Base-by-base conservation (phyloP, 2,113 vertebrate species). In the Pseudonaja textilis region DNA sequence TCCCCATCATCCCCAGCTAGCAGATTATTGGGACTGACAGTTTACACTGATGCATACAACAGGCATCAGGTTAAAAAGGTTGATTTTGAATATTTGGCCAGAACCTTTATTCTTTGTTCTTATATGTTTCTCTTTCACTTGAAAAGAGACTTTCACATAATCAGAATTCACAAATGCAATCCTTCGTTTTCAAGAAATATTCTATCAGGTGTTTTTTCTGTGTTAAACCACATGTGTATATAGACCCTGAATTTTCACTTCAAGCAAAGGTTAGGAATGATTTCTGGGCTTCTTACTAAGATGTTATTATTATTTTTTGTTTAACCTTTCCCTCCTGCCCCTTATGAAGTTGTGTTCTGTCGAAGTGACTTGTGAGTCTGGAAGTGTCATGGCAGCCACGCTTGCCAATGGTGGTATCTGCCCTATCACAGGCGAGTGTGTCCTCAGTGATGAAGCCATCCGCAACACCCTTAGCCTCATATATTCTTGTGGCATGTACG, bases 401-500 rank as follows among this genome's bases (percentile, higher is more conserved):
- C 96, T 99, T 96, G 99, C 99, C 94, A 99, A 99, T 16, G 99
- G 99, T n/a, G 99, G 99, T 93, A 99, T 99, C 97, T 99, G 99
- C 96, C 99, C 99, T 23, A 99, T 99, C 96, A 99, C 99, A 26
- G 99, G 99, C 0, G 99, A 92, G n/a, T 88, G 45, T 88, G 45
- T 92, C 45, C 86, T 92, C 85, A 99, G 98, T 95, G 99, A 99
- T 0, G 99, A 99, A 97, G 98, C 99, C 0, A 99, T 99, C 92
- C 98, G 99, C 39, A 98, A 99, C 96, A 99, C 99, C 0, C 96
- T 99, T 95, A 99, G 99, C 90, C 98, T 99, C 92, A 99, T 99
- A 99, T 99, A 99, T 94, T 99, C 99, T 91, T 99, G 99, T 93
- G 99, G 99, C 97, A 99, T 99, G 99, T 99, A 99, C 93, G 99